Base-by-base conservation (phyloP, 2,888 invertebrate species). In the Pterobdella sp. region DNA sequence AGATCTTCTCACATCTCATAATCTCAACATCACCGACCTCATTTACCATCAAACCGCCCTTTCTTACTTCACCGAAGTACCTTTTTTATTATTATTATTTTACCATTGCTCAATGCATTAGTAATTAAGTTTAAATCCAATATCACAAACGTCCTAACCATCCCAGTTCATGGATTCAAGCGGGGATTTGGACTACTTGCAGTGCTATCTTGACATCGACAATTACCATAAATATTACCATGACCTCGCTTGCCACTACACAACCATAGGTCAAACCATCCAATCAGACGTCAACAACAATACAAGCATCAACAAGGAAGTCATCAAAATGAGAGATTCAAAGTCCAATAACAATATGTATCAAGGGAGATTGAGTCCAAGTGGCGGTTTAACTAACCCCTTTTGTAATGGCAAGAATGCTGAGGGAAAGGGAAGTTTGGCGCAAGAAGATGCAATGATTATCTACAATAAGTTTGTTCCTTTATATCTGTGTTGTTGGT, bases 381-480 rank as follows among this genome's bases (percentile, higher is more conserved):
- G n/a, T n/a, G n/a, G n/a, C n/a, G n/a, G n/a, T n/a, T n/a, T n/a
- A n/a, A n/a, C n/a, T n/a, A n/a, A n/a, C n/a, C n/a, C n/a, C n/a
- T n/a, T n/a, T n/a, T n/a, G n/a, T n/a, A n/a, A n/a, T 22, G 26
- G n/a, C 26, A n/a, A 56, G 4, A 56, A n/a, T 56, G 26, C 18
- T 3, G n/a, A 56, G 18, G 60, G 26, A 4, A 56, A 56, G 26
- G n/a, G 4, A n/a, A 56, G 87, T n/a, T 89, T 91, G 81, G 91
- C 91, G 63, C 92, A 93, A 85, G 88, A 88, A 73, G 96, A 96
- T 87, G 95, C 96, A 75, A 91, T 96, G 86, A 89, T 94, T 78
- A 88, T 97, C 70, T 97, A 96, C 85, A 94, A 96, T 80, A 94
- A 93, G 88, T 89, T 74, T 75, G 82, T 78, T 10, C 29, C n/a